Base-by-base conservation (phyloP, 2,797 vertebrate genomes). In the Huso huso region DNA sequence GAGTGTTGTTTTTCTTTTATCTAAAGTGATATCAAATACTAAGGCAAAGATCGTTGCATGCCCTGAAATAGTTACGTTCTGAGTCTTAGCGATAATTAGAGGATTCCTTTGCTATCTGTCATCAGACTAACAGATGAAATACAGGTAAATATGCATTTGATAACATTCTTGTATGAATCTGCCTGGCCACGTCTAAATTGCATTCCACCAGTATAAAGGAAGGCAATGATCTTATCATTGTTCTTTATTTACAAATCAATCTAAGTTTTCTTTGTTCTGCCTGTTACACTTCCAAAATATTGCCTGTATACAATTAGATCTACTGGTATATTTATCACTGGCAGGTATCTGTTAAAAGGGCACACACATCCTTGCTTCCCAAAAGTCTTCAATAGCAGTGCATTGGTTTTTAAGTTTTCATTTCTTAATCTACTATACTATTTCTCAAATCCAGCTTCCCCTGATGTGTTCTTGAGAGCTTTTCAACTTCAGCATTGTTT, bases 131-230 rank as follows among this genome's bases (percentile, higher is more conserved):
- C 79, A 84, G 75, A 72, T 82, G 81, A 84, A 83, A 79, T 79
- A 74, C 78, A 75, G 75, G 81, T 84, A 83, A 89, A 86, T 86
- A 81, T 83, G 83, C 73, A 69, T 76, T 73, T 83, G 87, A 90
- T 89, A 84, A 90, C 75, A 86, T 87, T 85, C 83, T 83, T 73
- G 78, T 76, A 37, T 37, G 83, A 82, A 85, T 86, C 80, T 84
- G 84, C 74, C 84, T 77, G 80, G 82, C 84, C 86, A 81, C 84
- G 87, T 81, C 83, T 82, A 76, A 75, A 77, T 77, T 37, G 63
- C 55, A 57, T 78, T 73, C 61, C 73, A 75, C 72, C 73, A 73
- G 63, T 62, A 72, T 68, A 73, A 67, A 68, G 68, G 71, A 57
- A 61, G 67, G 62, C 57, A 65, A 55, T 71, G 76, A 82, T 86